Evolutionary conservation across 2,888 invertebrate genomes (phyloP), one percentile per base, ranked within the genome.

Genomic region (Exocentrus adspersus): DNA sequence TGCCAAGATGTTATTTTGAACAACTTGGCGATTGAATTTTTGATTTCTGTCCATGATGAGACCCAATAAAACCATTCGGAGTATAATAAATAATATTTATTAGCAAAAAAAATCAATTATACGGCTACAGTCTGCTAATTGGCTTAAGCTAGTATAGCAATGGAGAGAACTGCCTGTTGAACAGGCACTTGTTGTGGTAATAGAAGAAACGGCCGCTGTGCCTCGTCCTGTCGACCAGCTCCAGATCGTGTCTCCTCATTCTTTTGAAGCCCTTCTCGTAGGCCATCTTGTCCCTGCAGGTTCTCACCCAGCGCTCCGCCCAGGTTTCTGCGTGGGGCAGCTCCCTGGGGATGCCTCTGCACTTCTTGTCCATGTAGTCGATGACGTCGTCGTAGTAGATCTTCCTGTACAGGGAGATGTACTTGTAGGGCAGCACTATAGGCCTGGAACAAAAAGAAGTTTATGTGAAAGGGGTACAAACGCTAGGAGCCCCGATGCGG

Each of bases 381-480:
- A 94, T 92, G 65, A 92, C 90, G 79, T 94, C 93, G 79, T 93
- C 89, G 83, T 94, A 94, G 81, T 94, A 94, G 84, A 92, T 93
- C 82, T 89, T 88, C 84, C 91, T 89, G 84, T 94, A 94, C 81
- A 93, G 90, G 84, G 91, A 92, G 81, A 93, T 85, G 81, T 93
- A 94, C 79, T 86, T 88, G 85, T 94, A 94, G 79, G 92, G 92
- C 43, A 92, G 88, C 83, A 90, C 90, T 80, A 89, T 89, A 16
- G 94, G 94, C 81, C 91, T 91, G 85, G 16, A 83, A 81, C 14
- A 68, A 65, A 64, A n/a, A n/a, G n/a, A n/a, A n/a, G n/a, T n/a
- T n/a, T n/a, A n/a, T n/a, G n/a, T n/a, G n/a, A n/a, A n/a, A n/a
- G n/a, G n/a, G n/a, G n/a, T n/a, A n/a, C n/a, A n/a, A n/a, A n/a